phyloP scores from a whole-genome alignment of 2,797 vertebrate species.

The Harpagifer antarcticus region DNA sequence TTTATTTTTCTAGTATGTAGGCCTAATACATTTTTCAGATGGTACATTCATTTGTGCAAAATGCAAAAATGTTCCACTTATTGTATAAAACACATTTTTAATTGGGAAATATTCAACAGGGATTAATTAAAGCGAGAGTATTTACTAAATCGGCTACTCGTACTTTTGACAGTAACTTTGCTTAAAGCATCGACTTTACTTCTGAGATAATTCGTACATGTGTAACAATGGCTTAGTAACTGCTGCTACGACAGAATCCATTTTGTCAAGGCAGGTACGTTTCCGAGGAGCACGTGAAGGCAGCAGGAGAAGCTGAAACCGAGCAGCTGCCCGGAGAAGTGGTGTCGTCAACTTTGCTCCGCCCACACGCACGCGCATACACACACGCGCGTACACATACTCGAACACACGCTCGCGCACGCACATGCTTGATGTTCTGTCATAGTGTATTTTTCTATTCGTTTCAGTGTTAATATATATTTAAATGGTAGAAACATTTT shows the following conservation, averaged over 20 bases:
- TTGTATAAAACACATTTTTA: too few relatives aligned
- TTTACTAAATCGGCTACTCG: neutral
- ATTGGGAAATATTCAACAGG: neutral
- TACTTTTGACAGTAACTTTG: neutral
- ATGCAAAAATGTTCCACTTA: neutral
- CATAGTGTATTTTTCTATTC: neutral
- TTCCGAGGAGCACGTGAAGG: slow-evolving; percentile 62
- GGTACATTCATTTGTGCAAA: neutral
- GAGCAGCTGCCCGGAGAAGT: slow-evolving; percentile 74
- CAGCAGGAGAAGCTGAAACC: slow-evolving; percentile 71
- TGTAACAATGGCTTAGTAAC: neutral
- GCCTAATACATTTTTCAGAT: neutral
- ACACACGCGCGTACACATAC: neutral
- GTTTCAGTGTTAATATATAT: neutral
- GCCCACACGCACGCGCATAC: slow-evolving; percentile 41
- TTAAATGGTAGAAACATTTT: slow-evolving; percentile 12
- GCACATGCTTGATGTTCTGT: neutral
- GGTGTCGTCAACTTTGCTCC: slow-evolving; percentile 54
- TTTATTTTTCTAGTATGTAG: neutral
- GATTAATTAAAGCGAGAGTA: neutral
- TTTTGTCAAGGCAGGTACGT: neutral
- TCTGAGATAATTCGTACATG: neutral
- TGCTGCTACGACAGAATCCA: neutral
- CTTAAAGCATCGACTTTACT: neutral
- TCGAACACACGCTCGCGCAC: too few relatives aligned